Conservation (phyloP, 2,888 invertebrate genomes). For the Cryptocephalus primarius region DNA sequence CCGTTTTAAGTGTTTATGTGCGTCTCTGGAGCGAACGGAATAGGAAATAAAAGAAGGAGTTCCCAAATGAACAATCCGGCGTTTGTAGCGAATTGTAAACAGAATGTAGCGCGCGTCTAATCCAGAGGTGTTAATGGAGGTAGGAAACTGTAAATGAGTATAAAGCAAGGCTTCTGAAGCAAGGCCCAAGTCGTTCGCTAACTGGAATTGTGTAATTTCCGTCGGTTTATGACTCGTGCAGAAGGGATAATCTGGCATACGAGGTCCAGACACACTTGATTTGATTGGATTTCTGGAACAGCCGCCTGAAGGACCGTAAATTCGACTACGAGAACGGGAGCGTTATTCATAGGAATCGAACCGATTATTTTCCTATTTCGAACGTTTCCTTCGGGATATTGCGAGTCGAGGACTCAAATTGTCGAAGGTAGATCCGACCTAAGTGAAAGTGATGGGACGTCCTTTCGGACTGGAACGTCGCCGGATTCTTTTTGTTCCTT, state of each 20-base stretch:
- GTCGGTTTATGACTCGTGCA: conserved; percentile 28
- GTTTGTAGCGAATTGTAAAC: conserved; percentile 10
- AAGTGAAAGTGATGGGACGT: no score
- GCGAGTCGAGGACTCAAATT: conserved; percentile 19
- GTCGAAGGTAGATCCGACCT: no score
- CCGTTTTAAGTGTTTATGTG: no score
- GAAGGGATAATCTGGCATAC: conserved; percentile 23
- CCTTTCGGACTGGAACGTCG: no score
- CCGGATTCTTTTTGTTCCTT: no score
- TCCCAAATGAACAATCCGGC: background rate
- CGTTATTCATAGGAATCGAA: conserved; percentile 25
- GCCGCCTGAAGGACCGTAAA: conserved; percentile 32
- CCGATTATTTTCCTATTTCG: conserved; percentile 24
- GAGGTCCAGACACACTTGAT: conserved; percentile 30
- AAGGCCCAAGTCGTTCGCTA: conserved; percentile 26
- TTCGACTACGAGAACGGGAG: conserved; percentile 27
- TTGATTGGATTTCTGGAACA: conserved; percentile 34
- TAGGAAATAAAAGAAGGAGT: no score
- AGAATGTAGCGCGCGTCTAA: conserved; percentile 11
- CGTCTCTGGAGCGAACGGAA: no score
- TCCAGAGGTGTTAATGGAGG: conserved; percentile 20
- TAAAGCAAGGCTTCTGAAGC: conserved; percentile 13
- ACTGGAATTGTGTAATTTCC: conserved; percentile 34
- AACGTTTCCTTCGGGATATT: background rate
- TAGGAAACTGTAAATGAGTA: conserved; percentile 22